phyloP scores from a whole-genome alignment of 2,888 invertebrate genomes.

The Synergus laeviventris region DNA sequence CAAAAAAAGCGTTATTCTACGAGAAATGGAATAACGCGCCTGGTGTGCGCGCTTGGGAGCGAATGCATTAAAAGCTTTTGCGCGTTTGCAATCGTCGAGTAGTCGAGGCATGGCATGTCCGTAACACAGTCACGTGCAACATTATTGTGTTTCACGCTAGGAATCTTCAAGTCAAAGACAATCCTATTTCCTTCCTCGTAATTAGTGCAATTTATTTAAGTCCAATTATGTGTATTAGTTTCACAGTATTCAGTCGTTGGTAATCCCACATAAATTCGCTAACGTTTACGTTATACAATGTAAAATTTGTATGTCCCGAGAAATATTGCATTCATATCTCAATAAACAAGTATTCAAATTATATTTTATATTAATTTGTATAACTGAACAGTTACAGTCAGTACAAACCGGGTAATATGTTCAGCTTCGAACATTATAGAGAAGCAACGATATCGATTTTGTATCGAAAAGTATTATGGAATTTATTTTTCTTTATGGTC shows the following conservation, averaged over 20 bases:
- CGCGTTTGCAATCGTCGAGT: slow-evolving; percentile 21
- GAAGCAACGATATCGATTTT: too few relatives aligned
- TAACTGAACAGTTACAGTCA: too few relatives aligned
- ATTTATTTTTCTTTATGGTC: too few relatives aligned
- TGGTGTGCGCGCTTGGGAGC: slow-evolving; percentile 5
- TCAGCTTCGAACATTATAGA: too few relatives aligned
- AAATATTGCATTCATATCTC: too few relatives aligned
- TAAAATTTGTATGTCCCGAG: too few relatives aligned
- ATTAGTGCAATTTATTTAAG: slow-evolving; percentile 21
- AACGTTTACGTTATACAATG: too few relatives aligned
- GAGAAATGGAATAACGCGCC: slow-evolving; percentile 34
- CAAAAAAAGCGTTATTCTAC: slow-evolving; percentile 18
- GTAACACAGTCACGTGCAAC: slow-evolving; percentile 22
- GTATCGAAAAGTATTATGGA: too few relatives aligned
- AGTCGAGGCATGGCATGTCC: neutral
- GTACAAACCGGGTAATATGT: too few relatives aligned
- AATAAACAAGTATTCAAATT: too few relatives aligned
- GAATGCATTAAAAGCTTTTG: slow-evolving; percentile 37
- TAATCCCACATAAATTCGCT: too few relatives aligned
- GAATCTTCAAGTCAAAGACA: slow-evolving; percentile 36
- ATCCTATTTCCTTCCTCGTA: slow-evolving; percentile 1
- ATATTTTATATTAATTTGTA: too few relatives aligned
- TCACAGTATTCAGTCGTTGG: neutral
- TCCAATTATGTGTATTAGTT: slow-evolving; percentile 1
- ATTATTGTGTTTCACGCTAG: slow-evolving; percentile 34